These are phyloP conservation scores for Drosophila lacteicornis DNA, from an alignment of 1,140 invertebrate species.

Conservation along the genomic window DNA sequence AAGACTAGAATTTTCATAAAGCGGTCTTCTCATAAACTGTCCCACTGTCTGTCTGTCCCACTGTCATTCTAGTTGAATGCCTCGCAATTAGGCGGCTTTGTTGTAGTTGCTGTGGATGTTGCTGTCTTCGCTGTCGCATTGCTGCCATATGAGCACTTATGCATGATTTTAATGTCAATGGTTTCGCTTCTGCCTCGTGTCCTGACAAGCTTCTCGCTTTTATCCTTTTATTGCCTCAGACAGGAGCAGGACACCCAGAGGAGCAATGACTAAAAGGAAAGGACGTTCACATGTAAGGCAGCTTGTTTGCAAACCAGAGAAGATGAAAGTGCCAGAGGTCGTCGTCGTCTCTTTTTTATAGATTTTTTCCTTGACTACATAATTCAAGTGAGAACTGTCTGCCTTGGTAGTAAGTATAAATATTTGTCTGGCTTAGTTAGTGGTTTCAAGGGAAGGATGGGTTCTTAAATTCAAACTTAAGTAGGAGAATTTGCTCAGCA, in stretches of 20 bases:
- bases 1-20: slow-evolving; percentile 1
- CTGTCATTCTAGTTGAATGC: slow-evolving; percentile 67
- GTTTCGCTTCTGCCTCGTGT: slow-evolving; percentile 49
- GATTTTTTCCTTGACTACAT: slow-evolving; percentile 55
- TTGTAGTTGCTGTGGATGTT: slow-evolving; percentile 30
- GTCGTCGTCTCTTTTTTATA: slow-evolving; percentile 45
- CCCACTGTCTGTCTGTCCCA: slow-evolving; percentile 25
- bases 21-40: neutral
- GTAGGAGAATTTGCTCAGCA: neutral
- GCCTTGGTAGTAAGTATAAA: neutral
- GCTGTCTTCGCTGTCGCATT: slow-evolving; percentile 61
- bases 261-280: slow-evolving; percentile 28
- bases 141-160: slow-evolving; percentile 80
- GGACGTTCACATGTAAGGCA: slow-evolving; percentile 34
- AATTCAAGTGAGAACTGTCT: neutral
- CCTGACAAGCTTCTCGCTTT: slow-evolving; percentile 33
- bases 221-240: slow-evolving; percentile 55
- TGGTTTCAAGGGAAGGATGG: neutral
- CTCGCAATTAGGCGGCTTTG: slow-evolving; percentile 64
- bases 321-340: slow-evolving; percentile 79
- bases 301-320: slow-evolving; percentile 63
- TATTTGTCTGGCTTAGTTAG: slow-evolving; percentile 1
- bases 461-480: neutral
- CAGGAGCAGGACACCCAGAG: slow-evolving; percentile 40
- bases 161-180: slow-evolving; percentile 84